Conservation (phyloP, 2,797 vertebrate species). For the Lophotriccus pileatus region DNA sequence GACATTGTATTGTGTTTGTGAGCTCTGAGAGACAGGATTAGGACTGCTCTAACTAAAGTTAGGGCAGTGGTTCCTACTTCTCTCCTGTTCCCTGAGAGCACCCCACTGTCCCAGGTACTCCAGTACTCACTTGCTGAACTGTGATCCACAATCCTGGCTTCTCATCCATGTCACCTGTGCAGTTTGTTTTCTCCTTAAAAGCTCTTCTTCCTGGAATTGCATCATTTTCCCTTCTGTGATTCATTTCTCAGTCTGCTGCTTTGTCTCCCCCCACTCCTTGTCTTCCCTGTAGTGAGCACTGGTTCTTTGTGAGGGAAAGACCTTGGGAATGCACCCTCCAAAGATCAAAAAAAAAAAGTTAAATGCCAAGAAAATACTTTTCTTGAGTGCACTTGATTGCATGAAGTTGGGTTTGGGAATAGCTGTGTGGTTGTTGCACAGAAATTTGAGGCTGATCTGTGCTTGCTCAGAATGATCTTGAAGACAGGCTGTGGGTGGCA, state of each 20-base stretch:
- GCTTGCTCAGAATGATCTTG: background rate
- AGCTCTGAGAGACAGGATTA: background rate
- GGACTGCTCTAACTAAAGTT: background rate
- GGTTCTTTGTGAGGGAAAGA: background rate
- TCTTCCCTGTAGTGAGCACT: fast-evolving
- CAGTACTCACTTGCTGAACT: background rate
- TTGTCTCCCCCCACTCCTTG: background rate
- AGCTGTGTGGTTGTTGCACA: background rate
- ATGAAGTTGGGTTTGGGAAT: background rate
- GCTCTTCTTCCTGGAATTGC: background rate
- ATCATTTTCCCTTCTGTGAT: background rate
- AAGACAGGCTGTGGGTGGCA: background rate
- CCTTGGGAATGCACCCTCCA: background rate
- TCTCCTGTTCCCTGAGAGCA: background rate
- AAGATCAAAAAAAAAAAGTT: background rate
- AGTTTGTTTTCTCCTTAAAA: background rate
- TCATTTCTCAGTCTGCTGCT: background rate
- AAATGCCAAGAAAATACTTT: background rate
- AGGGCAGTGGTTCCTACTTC: background rate
- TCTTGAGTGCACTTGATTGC: background rate
- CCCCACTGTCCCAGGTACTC: background rate
- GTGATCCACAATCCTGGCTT: background rate
- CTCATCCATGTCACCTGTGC: background rate
- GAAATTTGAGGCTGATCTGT: fast-evolving
- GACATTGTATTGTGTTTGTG: background rate